Evolutionary conservation across 2,797 vertebrate species (phyloP).

Genomic region (Chrysocyon brachyurus): DNA sequence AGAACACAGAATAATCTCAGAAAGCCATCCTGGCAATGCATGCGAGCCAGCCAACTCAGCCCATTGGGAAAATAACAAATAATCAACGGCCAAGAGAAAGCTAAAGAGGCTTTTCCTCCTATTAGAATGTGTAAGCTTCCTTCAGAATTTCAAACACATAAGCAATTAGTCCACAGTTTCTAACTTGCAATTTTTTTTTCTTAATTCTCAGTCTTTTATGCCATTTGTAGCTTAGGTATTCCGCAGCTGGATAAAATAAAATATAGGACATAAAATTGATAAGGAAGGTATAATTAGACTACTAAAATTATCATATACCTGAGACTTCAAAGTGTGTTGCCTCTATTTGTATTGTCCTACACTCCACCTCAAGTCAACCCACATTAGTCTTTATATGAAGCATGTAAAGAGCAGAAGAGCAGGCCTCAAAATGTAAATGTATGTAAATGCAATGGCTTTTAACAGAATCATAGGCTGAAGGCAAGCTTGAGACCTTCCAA

Average conservation of each 20-base stretch:
- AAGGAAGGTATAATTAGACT: constrained; percentile 62
- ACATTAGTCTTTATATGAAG: constrained; percentile 30
- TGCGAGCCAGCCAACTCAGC: constrained; percentile 56
- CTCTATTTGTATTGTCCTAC: constrained; percentile 74
- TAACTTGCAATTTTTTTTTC: neutral
- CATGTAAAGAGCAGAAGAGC: neutral
- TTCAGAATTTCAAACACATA: constrained; percentile 41
- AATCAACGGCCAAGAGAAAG: neutral
- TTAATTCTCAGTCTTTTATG: neutral
- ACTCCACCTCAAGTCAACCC: constrained; percentile 78
- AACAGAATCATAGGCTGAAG: neutral
- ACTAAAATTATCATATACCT: constrained; percentile 68
- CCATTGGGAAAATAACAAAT: constrained; percentile 26
- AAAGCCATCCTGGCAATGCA: constrained; percentile 57
- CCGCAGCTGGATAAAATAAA: constrained; percentile 75
- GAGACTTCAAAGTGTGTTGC: constrained; percentile 70
- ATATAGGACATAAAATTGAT: constrained; percentile 79
- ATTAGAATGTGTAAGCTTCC: neutral
- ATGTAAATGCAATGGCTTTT: neutral
- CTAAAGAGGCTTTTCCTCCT: neutral
- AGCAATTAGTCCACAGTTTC: constrained; percentile 13
- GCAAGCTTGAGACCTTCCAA: neutral
- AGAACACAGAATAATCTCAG: constrained; percentile 54
- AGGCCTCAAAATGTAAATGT: neutral
- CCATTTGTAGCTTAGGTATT: neutral